Evolutionary conservation across 1,140 invertebrate genomes (phyloP), one percentile per base, ranked within the genome.

Genomic region (Drosophila setifemur): DNA sequence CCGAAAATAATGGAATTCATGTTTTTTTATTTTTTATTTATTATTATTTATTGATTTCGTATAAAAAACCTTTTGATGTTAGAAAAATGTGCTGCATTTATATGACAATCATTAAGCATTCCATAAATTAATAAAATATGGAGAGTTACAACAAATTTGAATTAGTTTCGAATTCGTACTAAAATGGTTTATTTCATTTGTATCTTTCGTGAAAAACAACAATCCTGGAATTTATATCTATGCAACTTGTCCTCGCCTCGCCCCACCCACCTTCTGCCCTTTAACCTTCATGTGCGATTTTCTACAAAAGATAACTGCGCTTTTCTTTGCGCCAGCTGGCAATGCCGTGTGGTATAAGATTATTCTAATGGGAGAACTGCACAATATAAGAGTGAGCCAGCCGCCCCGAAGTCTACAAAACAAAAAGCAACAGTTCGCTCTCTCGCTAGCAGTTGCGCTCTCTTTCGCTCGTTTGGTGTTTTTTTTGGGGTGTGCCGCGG

Each of bases 251-350:
- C n/a, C 50, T 18, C 12, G 8, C 9, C 7, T n/a, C n/a, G n/a
- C 12, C 3, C 14, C 25, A n/a, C 14, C 31, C 55, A 23, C 11
- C 37, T 28, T 7, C 3, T 5, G 8, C 11, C 61, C 23, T 23
- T 23, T 23, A 54, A 47, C 37, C 35, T 48, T 64, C 58, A 21
- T 26, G 2, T 16, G 47, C 25, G 79, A 82, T 78, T 64, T 85
- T 73, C 73, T 73, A 69, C 69, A 78, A 73, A 82, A 82, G 78
- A 82, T 82, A 82, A 82, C 78, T 82, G 78, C 78, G 69, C 79
- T 82, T 82, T 82, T 85, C 73, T 26, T 18, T 26, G 35, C 11
- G 16, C 16, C 37, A 58, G 28, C 48, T 82, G 78, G 78, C 73
- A 83, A 81, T 82, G 63, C 78, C 40, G 8, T 39, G 26, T 19